Conservation (phyloP, 2,888 invertebrate species). For the Serrognathus titanus region DNA sequence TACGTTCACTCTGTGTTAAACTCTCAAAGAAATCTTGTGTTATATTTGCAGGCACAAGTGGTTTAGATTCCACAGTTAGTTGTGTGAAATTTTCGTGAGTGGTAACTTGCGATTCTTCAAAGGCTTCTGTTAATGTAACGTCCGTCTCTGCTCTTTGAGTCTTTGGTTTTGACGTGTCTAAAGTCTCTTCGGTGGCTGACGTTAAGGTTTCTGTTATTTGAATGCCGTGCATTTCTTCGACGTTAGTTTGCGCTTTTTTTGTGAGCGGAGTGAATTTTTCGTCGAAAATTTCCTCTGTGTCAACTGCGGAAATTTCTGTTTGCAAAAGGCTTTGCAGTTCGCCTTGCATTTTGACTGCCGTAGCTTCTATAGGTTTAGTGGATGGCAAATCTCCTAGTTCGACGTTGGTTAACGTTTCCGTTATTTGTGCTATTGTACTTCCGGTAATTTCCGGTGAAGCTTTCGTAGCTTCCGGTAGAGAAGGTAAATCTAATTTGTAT, state of each 20-base stretch:
- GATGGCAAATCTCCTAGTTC: conserved; percentile 24
- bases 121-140: conserved; percentile 21
- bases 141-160: conserved; percentile 26
- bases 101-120: conserved; percentile 18
- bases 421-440: conserved; percentile 49
- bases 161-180: conserved; percentile 16
- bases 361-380: conserved; percentile 31
- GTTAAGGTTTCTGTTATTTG: conserved; percentile 36
- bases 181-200: conserved; percentile 21
- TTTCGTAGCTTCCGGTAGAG: conserved; percentile 35
- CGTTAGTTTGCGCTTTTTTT: conserved; percentile 53
- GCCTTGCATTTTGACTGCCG: conserved; percentile 38
- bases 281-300: conserved; percentile 50
- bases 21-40: conserved; percentile 48
- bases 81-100: conserved; percentile 24
- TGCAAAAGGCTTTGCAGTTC: conserved; percentile 46
- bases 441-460: conserved; percentile 42
- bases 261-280: conserved; percentile 49
- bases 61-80: conserved; percentile 32
- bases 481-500: conserved; percentile 40
- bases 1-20: conserved; percentile 45
- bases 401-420: conserved; percentile 31
- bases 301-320: conserved; percentile 45
- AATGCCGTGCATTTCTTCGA: conserved; percentile 56
- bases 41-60: conserved; percentile 36